phyloP scores from a whole-genome alignment of 1,140 invertebrate species.

The Tachypleus tridentatus region DNA sequence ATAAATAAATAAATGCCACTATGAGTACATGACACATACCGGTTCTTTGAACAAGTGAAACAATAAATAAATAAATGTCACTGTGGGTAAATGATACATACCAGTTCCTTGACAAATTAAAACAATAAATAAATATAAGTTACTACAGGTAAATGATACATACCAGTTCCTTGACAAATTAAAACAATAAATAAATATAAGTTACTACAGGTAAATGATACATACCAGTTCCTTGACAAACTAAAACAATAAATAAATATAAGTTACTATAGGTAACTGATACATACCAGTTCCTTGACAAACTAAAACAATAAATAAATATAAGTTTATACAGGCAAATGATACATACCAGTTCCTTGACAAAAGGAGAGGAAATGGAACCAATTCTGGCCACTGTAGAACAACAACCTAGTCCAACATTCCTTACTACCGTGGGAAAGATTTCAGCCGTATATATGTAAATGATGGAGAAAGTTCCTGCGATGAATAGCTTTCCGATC shows the following conservation, averaged over 20 bases:
- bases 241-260: not conserved
- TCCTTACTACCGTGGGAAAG: conserved; percentile 67
- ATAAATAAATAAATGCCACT: not conserved
- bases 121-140: not conserved
- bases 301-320: conserved; percentile 42
- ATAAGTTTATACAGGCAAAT: not conserved
- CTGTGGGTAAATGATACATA: not conserved
- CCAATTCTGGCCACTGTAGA: conserved; percentile 81
- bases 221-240: conserved; percentile 45
- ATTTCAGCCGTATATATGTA: conserved; percentile 19
- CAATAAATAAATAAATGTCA: not conserved
- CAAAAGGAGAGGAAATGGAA: conserved; percentile 83
- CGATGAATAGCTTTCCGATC: conserved; percentile 17
- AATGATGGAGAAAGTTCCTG: conserved; percentile 16
- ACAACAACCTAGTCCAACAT: conserved; percentile 76
- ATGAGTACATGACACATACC: conserved; percentile 3
- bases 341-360: conserved; percentile 32
- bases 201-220: not conserved
- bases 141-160: not conserved
- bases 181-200: not conserved
- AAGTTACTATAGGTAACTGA: not conserved
- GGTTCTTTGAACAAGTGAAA: conserved; percentile 43
- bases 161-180: conserved; percentile 46
- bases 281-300: conserved; percentile 36
- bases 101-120: not conserved